Percentiles rank a stretch among this genome's conserved stretches.
phyloP scores from a whole-genome alignment of 1,140 invertebrate genomes.

The Pseudomyrmex dendroicus region DNA sequence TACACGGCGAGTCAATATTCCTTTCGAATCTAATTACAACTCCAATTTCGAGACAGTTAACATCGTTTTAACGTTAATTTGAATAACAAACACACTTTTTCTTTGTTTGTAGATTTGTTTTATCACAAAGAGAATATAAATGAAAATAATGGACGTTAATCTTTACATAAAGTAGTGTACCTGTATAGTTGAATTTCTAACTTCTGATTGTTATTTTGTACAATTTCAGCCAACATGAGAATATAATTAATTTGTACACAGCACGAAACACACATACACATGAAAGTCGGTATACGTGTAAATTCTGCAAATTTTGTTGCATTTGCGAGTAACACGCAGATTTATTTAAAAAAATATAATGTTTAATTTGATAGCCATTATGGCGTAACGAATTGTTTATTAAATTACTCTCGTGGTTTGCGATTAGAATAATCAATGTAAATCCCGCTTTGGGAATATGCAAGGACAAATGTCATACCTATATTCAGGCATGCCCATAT shows the following conservation, averaged over 20 bases:
- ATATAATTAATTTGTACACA: not conserved
- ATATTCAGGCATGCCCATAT: slow-evolving; percentile 9
- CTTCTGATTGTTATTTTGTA: not conserved
- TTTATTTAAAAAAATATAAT: slow-evolving; percentile 9
- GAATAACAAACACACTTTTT: not conserved
- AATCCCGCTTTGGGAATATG: slow-evolving; percentile 39
- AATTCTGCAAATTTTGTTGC: not conserved
- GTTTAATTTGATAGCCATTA: slow-evolving; percentile 14
- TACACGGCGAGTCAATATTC: not conserved
- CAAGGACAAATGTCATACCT: slow-evolving; percentile 55
- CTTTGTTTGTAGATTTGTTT: not conserved
- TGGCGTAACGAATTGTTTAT: not conserved
- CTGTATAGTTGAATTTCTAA: too few species aligned
- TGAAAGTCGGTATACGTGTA: too few species aligned
- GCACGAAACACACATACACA: too few species aligned
- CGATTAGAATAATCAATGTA: slow-evolving; percentile 57
- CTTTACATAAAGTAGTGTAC: too few species aligned
- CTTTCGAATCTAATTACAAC: slow-evolving; percentile 25
- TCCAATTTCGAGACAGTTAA: slow-evolving; percentile 1
- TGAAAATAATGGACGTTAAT: too few species aligned
- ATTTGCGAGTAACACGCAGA: not conserved
- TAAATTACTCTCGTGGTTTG: slow-evolving; percentile 37
- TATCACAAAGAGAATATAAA: not conserved
- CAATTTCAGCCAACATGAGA: not conserved
- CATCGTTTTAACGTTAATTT: not conserved